These are phyloP conservation scores for Chrysochloris asiatica DNA, from an alignment of 2,113 vertebrate species.

Conservation along the genomic window DNA sequence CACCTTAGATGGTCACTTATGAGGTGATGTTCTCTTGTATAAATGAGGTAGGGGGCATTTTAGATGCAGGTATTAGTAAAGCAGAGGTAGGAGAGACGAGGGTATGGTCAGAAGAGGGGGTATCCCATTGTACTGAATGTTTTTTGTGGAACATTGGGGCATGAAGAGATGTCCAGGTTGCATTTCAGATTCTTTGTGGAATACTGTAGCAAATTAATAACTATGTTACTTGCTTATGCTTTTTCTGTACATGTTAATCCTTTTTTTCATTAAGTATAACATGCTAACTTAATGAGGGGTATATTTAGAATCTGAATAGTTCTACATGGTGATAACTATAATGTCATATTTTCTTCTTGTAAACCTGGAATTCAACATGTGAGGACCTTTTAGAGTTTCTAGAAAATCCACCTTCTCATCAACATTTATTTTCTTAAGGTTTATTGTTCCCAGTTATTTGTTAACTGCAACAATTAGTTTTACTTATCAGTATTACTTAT, in stretches of 20 bases:
- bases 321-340: neutral
- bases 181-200: neutral
- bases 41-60: neutral
- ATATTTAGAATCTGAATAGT: neutral
- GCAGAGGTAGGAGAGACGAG: neutral
- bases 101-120: neutral
- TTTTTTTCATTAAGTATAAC: neutral
- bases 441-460: constrained; percentile 53
- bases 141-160: neutral
- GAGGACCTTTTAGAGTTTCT: constrained; percentile 39
- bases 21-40: neutral
- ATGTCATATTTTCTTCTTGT: constrained; percentile 10
- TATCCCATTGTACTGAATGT: neutral
- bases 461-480: constrained; percentile 48
- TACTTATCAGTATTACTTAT: constrained; percentile 54
- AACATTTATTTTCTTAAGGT: neutral
- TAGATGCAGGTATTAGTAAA: neutral
- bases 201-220: neutral
- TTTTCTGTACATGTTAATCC: neutral
- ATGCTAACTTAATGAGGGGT: neutral
- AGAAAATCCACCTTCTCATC: constrained; percentile 11
- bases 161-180: neutral
- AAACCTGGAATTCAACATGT: neutral
- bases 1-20: no score
- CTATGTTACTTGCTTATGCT: neutral